Percentiles rank a stretch among this genome's conserved stretches.
Evolutionary conservation across 2,113 vertebrate species (phyloP).

Genomic region (Terrapene triunguis): DNA sequence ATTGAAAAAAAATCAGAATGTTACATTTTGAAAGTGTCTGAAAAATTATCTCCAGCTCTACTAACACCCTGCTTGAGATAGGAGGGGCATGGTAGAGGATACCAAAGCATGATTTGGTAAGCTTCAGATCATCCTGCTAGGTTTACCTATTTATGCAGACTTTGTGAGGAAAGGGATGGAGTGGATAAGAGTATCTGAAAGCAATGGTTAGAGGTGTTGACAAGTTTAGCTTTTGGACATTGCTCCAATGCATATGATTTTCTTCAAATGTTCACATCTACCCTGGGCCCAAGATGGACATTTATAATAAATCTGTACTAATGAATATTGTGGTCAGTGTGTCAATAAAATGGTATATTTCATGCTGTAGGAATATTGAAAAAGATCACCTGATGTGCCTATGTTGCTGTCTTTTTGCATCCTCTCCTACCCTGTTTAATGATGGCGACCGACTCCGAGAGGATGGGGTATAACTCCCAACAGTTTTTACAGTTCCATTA

Average conservation of each 20-base stretch:
- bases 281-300: not conserved
- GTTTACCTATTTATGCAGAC: not conserved
- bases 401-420: conserved; percentile 83
- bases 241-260: not conserved
- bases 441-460: conserved; percentile 93
- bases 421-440: conserved; percentile 92
- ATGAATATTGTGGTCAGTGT: not conserved
- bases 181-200: not conserved
- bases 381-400: conserved; percentile 85
- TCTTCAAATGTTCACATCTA: not conserved
- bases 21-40: not conserved
- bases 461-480: conserved; percentile 82
- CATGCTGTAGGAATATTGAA: not conserved
- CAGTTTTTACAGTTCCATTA: conserved; percentile 90
- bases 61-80: not conserved
- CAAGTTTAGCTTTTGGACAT: not conserved
- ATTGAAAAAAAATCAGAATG: not conserved
- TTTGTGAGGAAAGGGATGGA: not conserved
- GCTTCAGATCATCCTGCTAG: not conserved
- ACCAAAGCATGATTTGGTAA: not conserved
- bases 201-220: not conserved
- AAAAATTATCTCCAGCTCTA: not conserved
- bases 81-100: not conserved
- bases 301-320: not conserved
- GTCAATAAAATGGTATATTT: rapidly evolving